Percentiles rank a stretch among this genome's conserved stretches.
Evolutionary conservation across 2,113 vertebrate species (phyloP).

Genomic region (Psittacula cyanocephala): DNA sequence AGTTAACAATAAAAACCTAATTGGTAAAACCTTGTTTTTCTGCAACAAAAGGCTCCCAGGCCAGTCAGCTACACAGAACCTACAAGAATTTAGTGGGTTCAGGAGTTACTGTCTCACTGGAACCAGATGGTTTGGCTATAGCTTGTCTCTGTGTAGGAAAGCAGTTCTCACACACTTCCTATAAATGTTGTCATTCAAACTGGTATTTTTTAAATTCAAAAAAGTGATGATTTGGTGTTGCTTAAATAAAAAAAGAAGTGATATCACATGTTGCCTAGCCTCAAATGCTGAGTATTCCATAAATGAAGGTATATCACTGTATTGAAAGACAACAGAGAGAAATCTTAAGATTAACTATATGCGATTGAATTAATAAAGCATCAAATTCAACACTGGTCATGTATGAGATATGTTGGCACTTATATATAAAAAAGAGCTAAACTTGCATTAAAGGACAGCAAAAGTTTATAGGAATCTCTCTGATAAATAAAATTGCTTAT

Average conservation of each 20-base stretch:
- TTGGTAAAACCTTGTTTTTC: not conserved
- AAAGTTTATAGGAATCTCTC: not conserved
- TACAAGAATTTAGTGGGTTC: slow-evolving; percentile 17
- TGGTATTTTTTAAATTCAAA: not conserved
- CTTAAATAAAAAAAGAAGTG: not conserved
- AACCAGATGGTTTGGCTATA: slow-evolving; percentile 56
- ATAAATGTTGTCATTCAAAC: slow-evolving; percentile 56
- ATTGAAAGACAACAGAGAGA: not conserved
- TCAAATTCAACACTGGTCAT: not conserved
- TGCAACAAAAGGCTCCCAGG: not conserved
- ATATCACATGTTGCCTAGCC: not conserved
- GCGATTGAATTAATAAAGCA: not conserved
- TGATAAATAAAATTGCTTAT: not conserved
- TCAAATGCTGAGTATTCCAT: not conserved
- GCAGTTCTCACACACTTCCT: slow-evolving; percentile 50
- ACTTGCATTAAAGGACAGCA: not conserved
- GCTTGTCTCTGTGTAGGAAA: slow-evolving; percentile 56
- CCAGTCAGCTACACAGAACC: not conserved
- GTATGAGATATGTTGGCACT: not conserved
- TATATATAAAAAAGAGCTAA: not conserved
- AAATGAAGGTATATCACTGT: not conserved
- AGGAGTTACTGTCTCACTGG: slow-evolving; percentile 31
- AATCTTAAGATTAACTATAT: not conserved
- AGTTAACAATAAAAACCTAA: not conserved
- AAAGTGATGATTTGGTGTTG: not conserved